Percentiles rank a stretch among this genome's conserved stretches.
phyloP scores from a whole-genome alignment of 1,140 invertebrate genomes.

The Steinernema feltiae region DNA sequence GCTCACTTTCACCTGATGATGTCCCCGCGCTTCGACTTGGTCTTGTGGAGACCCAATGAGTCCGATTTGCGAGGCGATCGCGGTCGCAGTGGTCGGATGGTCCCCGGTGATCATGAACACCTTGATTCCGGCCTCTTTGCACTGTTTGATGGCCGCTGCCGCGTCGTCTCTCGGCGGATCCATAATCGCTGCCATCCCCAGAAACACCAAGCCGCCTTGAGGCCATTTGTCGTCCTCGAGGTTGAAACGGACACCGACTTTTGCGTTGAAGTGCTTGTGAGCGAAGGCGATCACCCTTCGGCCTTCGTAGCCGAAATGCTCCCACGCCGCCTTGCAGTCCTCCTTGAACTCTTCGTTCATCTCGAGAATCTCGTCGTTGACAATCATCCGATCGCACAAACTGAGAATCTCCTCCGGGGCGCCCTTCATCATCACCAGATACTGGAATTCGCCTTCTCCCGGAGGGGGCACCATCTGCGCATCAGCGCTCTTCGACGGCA shows the following conservation, averaged over 20 bases:
- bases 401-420: constrained; percentile 51
- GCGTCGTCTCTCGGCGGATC: constrained; percentile 52
- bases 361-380: constrained; percentile 39
- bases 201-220: constrained; percentile 40
- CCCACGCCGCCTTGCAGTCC: constrained; percentile 51
- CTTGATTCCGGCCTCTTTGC: constrained; percentile 41
- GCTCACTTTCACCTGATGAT: constrained; percentile 1
- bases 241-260: neutral
- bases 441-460: constrained; percentile 32
- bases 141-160: constrained; percentile 43
- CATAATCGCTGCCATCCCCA: constrained; percentile 55
- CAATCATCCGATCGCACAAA: constrained; percentile 35
- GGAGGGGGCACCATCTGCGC: constrained; percentile 4
- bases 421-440: constrained; percentile 55
- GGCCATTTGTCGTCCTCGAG: constrained; percentile 40
- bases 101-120: constrained; percentile 41
- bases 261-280: constrained; percentile 40
- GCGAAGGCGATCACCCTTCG: constrained; percentile 53
- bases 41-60: constrained; percentile 18
- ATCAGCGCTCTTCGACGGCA: constrained; percentile 10
- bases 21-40: neutral
- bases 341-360: constrained; percentile 49
- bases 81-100: constrained; percentile 39
- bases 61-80: constrained; percentile 36
- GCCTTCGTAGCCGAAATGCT: constrained; percentile 49